Evolutionary conservation across 2,888 invertebrate species (phyloP), one percentile per base, ranked within the genome.

Genomic region (Caenorhabditis sp.): DNA sequence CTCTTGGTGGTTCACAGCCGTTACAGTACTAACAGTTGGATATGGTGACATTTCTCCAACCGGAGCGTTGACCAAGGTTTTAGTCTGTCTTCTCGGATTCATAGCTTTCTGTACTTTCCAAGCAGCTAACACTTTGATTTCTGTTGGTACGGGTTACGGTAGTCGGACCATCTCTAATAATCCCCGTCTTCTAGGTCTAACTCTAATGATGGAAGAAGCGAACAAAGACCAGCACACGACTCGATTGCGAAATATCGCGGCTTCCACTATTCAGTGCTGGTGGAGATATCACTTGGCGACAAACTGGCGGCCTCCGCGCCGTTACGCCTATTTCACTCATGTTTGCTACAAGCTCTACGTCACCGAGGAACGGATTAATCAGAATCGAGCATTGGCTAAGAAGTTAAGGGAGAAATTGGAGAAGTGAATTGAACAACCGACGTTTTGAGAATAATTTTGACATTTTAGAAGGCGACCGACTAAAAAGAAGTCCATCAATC

Each of bases 31-130:
- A 27, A 86, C 84, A 9, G 80, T 86, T 13, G 83, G 85, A 17
- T 86, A 86, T 48, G 86, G 86, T 5, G 87, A 87, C 58, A 85
- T 86, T 30, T 85, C 83, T 9, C 85, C 85, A 5, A 62, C 50
- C 17, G 77, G 78, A 15, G 83, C 85, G 72, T 22, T 79, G 8
- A 81, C 85, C 9, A 87, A 87, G 50, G 58, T 86, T n/a, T 17
- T 86, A 11, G 82, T 83, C n/a, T 83, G 85, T 72, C 46, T 87
- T 27, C 46, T 87, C 1, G 84, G 81, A 9, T 85, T 84, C 48
- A 35, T 83, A 6, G 83, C 85, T 2, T 74, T 83, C 48, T 81
- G 82, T 46, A 82, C 86, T 22, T 86, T 86, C 48, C 78, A 82
- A 32, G 84, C 85, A 1, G 85, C 85, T 2, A 79, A 79, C 8